Evolutionary conservation across 1,140 invertebrate species (phyloP), one percentile per base, ranked within the genome.

Genomic region (Monomorium pharaonis): DNA sequence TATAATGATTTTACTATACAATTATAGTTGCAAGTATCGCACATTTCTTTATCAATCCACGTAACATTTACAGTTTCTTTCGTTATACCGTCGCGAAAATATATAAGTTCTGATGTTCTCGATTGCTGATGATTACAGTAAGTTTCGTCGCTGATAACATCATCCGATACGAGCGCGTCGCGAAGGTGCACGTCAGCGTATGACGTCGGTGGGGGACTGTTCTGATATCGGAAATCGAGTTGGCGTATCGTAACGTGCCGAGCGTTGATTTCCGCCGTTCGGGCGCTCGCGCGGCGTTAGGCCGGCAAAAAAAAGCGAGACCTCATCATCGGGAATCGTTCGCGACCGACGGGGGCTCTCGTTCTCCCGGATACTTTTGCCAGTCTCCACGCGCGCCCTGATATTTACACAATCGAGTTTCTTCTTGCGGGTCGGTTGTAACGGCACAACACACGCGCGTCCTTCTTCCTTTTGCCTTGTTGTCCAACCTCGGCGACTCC

Each of bases 231-330:
- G 51, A 74, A 83, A 72, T 83, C 37, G 51, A 83, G 33, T 37
- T 33, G 78, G 37, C 37, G 51, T 21, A 42, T 51, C 44, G 60
- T 44, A 67, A 81, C 49, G 33, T 44, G 51, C 37, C 37, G 10
- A 72, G 51, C 30, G 78, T 83, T 58, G 78, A 83, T 83, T 83
- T 74, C 51, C 51, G 77, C 9, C 47, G 3, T n/a, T 37, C 49
- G 12, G 33, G n/a, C 21, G 0, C 10, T 16, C 42, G 27, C 27
- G 63, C 21, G 7, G 24, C 49, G 24, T 54, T 42, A 44, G 12
- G n/a, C 9, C 14, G 16, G 58, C 44, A 54, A 67, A 69, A 80
- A 54, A 67, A 12, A 21, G n/a, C 44, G 30, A 69, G 7, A 24
- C 30, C 37, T n/a, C n/a, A n/a, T n/a, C 63, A 33, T 67, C 75